Evolutionary conservation across 2,113 vertebrate species (phyloP).

Genomic region (Neodontobutis hainanensis): DNA sequence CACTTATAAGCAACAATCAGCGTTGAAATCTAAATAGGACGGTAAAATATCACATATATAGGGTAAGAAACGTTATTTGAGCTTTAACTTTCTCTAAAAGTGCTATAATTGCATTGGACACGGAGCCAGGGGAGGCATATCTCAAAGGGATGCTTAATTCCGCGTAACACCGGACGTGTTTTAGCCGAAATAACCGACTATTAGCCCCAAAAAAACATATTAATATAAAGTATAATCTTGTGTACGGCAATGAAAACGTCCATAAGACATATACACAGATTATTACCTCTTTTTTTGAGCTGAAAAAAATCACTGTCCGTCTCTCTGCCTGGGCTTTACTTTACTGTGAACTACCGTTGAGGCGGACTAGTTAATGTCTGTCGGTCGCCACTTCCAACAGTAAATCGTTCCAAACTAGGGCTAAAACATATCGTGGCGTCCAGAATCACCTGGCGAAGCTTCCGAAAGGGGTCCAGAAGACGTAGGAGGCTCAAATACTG

Average conservation of each 20-base stretch:
- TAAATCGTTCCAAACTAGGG: slow-evolving; percentile 25
- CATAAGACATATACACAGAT: slow-evolving; percentile 13
- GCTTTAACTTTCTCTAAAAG: not conserved
- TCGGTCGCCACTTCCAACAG: slow-evolving; percentile 54
- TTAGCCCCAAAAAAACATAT: not conserved
- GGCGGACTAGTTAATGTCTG: slow-evolving; percentile 34
- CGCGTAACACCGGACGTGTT: slow-evolving; percentile 51
- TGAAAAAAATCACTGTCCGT: slow-evolving; percentile 36
- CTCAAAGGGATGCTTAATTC: not conserved
- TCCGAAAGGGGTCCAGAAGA: slow-evolving; percentile 20
- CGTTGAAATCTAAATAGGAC: too few species aligned
- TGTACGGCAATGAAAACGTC: not conserved
- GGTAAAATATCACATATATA: too few species aligned
- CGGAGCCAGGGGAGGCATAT: not conserved
- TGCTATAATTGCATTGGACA: not conserved
- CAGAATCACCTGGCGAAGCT: not conserved
- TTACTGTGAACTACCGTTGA: slow-evolving; percentile 49
- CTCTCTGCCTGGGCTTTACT: slow-evolving; percentile 35
- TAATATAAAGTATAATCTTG: not conserved
- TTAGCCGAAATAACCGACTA: slow-evolving; percentile 33
- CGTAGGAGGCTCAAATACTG: slow-evolving; percentile 29
- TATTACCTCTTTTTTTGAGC: not conserved
- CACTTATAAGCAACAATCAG: too few species aligned
- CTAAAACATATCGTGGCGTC: slow-evolving; percentile 36
- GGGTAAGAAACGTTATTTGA: not conserved